Base-by-base conservation (phyloP, 2,113 vertebrate species). In the Tragelaphus strepsiceros region DNA sequence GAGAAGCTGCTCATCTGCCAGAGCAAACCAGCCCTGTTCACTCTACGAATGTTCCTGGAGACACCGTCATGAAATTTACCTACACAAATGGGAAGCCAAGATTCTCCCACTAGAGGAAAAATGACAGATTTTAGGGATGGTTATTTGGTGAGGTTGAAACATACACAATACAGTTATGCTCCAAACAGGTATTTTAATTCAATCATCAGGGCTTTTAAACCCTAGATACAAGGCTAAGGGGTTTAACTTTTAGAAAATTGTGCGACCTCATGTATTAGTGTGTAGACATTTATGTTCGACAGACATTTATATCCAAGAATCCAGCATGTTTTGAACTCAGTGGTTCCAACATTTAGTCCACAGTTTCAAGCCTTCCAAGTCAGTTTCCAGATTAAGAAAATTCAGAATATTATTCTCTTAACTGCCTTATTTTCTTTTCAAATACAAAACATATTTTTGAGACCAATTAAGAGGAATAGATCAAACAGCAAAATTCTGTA, bases 41-140 rank as follows among this genome's bases (percentile, higher is more conserved):
- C 54, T 85, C 96, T 97, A 97, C 81, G 96, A 97, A 88, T 97
- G 94, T 97, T 96, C 98, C 91, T 86, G 49, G 87, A 97, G 88
- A 97, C 86, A 17, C 35, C 96, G 89, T 97, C 62, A 58, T 32
- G 84, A 95, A 96, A 96, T 96, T 97, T 91, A 43, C 91, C 96
- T 95, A 89, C 49, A 54, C 80, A 81, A 85, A 53, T 2, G 11
- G 59, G 35, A 95, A 96, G 98, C 97, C 95, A 98, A 95, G 77
- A 94, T 77, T 78, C 62, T 95, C 67, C 64, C 49, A 39, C 35
- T 93, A 32, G 91, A 94, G 53, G 91, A 51, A 54, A 83, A 84
- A 51, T 4, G 85, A 92, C 89, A 98, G 97, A 95, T 95, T 96
- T 97, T 88, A 84, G 82, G 51, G 51, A 30, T 35, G 81, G 82